Percentiles rank a stretch among this genome's conserved stretches.
These are phyloP conservation scores for Coluber constrictor DNA, from an alignment of 2,797 vertebrate genomes.

Conservation along the genomic window DNA sequence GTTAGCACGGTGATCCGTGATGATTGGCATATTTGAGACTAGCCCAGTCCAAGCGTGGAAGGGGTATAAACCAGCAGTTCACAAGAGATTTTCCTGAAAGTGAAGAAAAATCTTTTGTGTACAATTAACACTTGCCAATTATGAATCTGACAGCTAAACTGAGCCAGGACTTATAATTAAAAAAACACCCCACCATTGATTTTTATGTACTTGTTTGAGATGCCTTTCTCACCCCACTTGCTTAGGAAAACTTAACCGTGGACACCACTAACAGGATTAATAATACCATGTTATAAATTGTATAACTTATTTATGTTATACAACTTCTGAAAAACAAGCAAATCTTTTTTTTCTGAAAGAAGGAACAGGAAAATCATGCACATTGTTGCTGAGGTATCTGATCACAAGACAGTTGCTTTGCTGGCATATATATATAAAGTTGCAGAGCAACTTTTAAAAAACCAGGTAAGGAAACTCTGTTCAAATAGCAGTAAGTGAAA, in stretches of 20 bases:
- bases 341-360: neutral
- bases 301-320: neutral
- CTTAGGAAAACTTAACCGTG: neutral
- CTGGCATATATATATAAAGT: neutral
- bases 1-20: neutral
- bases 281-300: too few species aligned
- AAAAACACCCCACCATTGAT: neutral
- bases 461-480: neutral
- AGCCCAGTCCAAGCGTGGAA: neutral
- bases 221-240: neutral
- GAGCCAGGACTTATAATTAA: neutral
- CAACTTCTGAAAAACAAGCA: neutral
- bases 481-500: neutral
- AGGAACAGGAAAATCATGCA: neutral
- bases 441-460: neutral
- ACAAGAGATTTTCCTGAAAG: neutral
- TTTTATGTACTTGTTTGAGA: neutral
- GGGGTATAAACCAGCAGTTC: neutral
- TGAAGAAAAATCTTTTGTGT: neutral
- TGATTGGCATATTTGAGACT: neutral
- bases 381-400: neutral
- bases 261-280: neutral
- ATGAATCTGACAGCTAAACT: neutral
- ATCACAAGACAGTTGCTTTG: neutral
- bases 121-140: neutral